Percentiles rank a stretch among this genome's conserved stretches.
phyloP scores from a whole-genome alignment of 2,888 invertebrate species.

The Amblyjoppa proteus region DNA sequence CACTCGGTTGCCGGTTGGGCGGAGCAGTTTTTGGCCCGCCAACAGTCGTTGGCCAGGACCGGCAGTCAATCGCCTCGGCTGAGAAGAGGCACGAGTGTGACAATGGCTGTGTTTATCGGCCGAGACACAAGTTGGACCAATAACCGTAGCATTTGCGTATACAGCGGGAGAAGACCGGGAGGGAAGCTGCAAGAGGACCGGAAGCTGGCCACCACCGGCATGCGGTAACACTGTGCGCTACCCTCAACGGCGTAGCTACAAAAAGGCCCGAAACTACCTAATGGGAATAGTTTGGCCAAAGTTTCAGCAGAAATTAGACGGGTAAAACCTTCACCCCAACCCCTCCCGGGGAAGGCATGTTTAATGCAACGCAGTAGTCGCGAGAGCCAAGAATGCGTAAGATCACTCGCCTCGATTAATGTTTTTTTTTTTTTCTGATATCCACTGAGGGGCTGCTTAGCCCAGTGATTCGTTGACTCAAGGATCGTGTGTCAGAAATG shows the following conservation, averaged over 20 bases:
- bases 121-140: neutral
- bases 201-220: constrained; percentile 33
- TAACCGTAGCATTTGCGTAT: constrained; percentile 22
- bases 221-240: constrained; percentile 29
- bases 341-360: constrained; percentile 19
- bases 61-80: neutral
- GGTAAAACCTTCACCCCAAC: constrained; percentile 51
- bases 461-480: neutral
- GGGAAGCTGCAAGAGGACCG: constrained; percentile 17
- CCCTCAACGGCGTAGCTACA: constrained; percentile 53
- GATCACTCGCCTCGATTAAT: constrained; percentile 19
- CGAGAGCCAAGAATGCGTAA: constrained; percentile 41
- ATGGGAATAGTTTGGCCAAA: constrained; percentile 79
- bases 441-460: neutral
- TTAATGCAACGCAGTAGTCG: constrained; percentile 56
- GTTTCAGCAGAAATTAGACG: constrained; percentile 77
- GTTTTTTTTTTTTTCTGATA: constrained; percentile 16
- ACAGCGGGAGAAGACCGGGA: constrained; percentile 12
- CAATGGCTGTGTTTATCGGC: constrained; percentile 11
- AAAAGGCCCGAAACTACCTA: constrained; percentile 78
- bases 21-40: constrained; percentile 2
- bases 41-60: neutral
- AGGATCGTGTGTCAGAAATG: neutral
- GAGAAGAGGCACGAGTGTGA: neutral
- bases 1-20: constrained; percentile 31